Evolutionary conservation across 1,140 invertebrate genomes (phyloP), one percentile per base, ranked within the genome.

Genomic region (Zaprionus vittiger): DNA sequence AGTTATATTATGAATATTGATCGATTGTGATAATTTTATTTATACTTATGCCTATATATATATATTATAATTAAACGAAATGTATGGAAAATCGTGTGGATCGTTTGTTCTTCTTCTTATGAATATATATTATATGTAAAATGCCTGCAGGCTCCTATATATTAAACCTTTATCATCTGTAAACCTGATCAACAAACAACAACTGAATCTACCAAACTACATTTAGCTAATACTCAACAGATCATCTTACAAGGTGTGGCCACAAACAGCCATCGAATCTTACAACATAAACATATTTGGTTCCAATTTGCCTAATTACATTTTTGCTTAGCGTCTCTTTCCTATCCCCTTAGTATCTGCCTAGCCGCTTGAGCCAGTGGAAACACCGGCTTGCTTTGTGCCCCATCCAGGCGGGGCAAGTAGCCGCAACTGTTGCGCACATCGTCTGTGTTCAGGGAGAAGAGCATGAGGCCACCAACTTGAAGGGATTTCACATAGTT

Each of bases 371-470:
- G 54, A 0, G 24, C 66, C 0, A 89, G 57, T 1, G 85, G 85
- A 52, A 89, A 89, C 0, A 82, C 73, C 0, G 81, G 79, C 17
- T 77, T 69, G 2, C 52, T 41, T 1, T 0, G 9, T 9, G 24
- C 9, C 22, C 12, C 5, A 7, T 17, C 7, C 9, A 14, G 5
- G 1, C 14, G n/a, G 15, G 52, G n/a, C 14, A 60, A 9, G 20
- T 73, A 64, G 14, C 60, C 26, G 49, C 85, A 90, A 5, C 37
- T 55, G n/a, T 93, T 92, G 31, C 81, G 92, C 84, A 94, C 94
- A 87, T 97, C 96, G 85, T 97, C 96, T 1, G 94, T 94, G 81
- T 97, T 97, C 14, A 97, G 92, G 1, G 96, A 96, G 85, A 95
- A 96, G 62, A 97, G 93, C 96, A 97, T 97, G 0, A 95, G 95